Conservation (phyloP, 2,113 vertebrate species). For the Sterna hirundo region DNA sequence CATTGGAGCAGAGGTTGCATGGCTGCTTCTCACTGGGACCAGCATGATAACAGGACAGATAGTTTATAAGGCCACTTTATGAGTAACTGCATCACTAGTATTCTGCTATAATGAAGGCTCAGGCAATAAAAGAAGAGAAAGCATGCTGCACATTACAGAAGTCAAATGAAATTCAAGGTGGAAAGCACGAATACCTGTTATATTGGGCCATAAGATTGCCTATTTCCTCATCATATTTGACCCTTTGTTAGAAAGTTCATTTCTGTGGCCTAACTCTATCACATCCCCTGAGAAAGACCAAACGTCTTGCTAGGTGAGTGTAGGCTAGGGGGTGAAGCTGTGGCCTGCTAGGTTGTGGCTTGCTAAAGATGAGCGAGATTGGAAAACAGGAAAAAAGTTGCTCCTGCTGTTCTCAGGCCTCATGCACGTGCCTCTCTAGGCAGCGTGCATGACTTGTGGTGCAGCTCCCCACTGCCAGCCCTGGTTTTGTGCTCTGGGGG, state of each 20-base stretch:
- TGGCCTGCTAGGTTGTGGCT: background rate
- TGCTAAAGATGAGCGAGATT: background rate
- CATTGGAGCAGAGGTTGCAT: background rate
- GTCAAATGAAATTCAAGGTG: background rate
- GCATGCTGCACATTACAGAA: background rate
- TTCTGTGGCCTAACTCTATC: background rate
- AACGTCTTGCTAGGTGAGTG: background rate
- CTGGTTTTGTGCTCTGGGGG: background rate
- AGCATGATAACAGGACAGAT: background rate
- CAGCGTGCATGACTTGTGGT: fast-evolving
- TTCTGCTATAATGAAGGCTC: background rate
- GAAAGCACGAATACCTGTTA: background rate
- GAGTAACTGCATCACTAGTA: background rate
- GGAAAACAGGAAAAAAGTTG: background rate
- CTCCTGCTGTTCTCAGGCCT: background rate
- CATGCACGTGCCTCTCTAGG: fast-evolving
- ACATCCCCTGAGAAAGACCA: background rate
- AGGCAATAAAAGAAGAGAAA: background rate
- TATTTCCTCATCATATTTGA: background rate
- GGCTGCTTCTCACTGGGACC: background rate
- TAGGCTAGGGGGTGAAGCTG: background rate
- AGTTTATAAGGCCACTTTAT: background rate
- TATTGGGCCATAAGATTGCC: background rate
- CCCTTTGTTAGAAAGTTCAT: background rate
- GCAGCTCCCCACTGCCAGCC: background rate